A percentile compares a stretch with the other conserved stretches of the same genome.
These are phyloP conservation scores for Chouioia cunea DNA, from an alignment of 2,888 invertebrate species.

Conservation along the genomic window DNA sequence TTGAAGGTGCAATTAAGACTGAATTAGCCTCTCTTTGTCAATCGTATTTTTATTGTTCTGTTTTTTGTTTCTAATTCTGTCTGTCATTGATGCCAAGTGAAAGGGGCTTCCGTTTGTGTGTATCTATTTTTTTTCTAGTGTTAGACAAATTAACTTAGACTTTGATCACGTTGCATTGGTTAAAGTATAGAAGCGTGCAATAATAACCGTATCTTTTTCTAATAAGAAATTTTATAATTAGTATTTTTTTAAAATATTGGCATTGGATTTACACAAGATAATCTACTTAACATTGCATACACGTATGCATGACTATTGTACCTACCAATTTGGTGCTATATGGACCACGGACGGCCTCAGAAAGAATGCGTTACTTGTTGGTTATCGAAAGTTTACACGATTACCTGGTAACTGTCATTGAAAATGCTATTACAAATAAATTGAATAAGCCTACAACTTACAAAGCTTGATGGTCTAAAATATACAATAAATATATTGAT, in stretches of 20 bases:
- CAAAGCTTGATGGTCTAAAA: slow-evolving; percentile 34
- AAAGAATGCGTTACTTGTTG: slow-evolving; percentile 44
- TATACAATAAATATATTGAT: slow-evolving; percentile 37
- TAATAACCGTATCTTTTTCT: slow-evolving; percentile 18
- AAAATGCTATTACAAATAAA: slow-evolving; percentile 6
- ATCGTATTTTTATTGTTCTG: slow-evolving; percentile 24
- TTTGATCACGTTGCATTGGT: slow-evolving; percentile 16
- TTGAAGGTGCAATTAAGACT: slow-evolving; percentile 44
- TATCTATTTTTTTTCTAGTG: slow-evolving; percentile 22
- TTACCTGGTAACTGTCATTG: slow-evolving; percentile 23
- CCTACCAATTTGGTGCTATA: slow-evolving; percentile 44
- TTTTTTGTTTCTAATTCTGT: slow-evolving; percentile 19
- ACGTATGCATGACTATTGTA: slow-evolving; percentile 34
- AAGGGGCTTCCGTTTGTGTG: slow-evolving; percentile 6
- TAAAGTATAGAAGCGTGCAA: slow-evolving; percentile 37
- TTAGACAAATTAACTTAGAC: slow-evolving; percentile 14
- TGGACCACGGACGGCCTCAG: slow-evolving; percentile 8
- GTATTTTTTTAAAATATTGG: slow-evolving; percentile 16
- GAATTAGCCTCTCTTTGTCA: slow-evolving; percentile 43
- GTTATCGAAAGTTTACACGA: slow-evolving; percentile 38
- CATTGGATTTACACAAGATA: slow-evolving; percentile 26
- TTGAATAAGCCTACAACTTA: slow-evolving; percentile 14
- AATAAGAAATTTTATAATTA: not conserved
- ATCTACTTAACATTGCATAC: slow-evolving; percentile 37
- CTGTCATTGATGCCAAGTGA: slow-evolving; percentile 19